Conservation (phyloP, 2,113 vertebrate genomes). For the Pygoscelis adeliae region DNA sequence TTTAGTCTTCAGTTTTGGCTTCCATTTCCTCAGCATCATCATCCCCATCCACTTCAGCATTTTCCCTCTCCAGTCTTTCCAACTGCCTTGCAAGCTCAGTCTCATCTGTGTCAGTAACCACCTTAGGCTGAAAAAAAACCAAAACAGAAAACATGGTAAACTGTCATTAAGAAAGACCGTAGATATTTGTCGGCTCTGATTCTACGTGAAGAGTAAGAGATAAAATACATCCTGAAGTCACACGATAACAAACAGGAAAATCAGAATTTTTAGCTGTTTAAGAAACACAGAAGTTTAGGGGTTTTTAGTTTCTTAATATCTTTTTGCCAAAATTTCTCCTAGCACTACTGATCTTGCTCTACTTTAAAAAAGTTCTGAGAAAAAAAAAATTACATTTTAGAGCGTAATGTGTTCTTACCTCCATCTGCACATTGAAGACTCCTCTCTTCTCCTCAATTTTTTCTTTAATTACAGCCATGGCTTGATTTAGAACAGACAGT, state of each 20-base stretch:
- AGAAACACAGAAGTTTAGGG: background rate
- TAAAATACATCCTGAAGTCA: background rate
- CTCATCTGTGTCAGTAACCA: slow-evolving; percentile 97
- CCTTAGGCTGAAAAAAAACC: slow-evolving; percentile 85
- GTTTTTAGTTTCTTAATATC: background rate
- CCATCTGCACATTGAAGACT: slow-evolving; percentile 98
- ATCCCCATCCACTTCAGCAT: slow-evolving; percentile 96
- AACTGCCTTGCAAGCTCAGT: slow-evolving; percentile 94
- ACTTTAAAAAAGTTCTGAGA: background rate
- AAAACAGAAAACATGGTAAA: background rate
- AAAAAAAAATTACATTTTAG: background rate
- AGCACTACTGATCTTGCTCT: background rate
- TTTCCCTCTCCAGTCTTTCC: slow-evolving; percentile 94
- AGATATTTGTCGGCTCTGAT: background rate
- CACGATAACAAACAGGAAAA: background rate
- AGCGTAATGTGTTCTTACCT: slow-evolving; percentile 75
- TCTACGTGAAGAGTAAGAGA: background rate
- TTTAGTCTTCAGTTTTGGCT: slow-evolving; percentile 93
- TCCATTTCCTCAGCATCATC: slow-evolving; percentile 97
- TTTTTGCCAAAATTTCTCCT: background rate
- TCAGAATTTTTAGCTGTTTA: background rate
- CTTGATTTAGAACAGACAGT: slow-evolving; percentile 95
- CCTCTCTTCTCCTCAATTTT: slow-evolving; percentile 98
- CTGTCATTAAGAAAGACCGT: background rate
- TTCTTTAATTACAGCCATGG: slow-evolving; percentile 98